Conservation (phyloP, 1,140 invertebrate species). For the Rhysida immarginata region DNA sequence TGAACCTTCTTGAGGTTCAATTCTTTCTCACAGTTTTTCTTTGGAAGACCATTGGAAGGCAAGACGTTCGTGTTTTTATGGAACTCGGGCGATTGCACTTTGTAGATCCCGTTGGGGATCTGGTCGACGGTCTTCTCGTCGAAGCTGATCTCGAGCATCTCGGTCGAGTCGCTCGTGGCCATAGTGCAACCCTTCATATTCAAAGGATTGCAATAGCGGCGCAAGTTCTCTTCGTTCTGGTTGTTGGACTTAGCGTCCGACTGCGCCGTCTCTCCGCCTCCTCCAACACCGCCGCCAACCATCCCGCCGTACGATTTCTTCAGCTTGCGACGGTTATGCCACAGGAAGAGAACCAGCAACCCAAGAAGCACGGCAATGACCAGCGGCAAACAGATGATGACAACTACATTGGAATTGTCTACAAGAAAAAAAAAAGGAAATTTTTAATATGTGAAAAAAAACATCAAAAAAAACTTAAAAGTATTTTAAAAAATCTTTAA, state of each 20-base stretch:
- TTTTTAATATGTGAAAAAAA: too few relatives aligned
- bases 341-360: slow-evolving; percentile 31
- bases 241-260: slow-evolving; percentile 62
- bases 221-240: slow-evolving; percentile 74
- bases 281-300: not conserved
- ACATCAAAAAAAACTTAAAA: too few relatives aligned
- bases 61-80: slow-evolving; percentile 14
- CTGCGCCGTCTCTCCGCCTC: slow-evolving; percentile 4
- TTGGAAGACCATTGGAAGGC: slow-evolving; percentile 9
- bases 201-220: slow-evolving; percentile 34
- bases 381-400: not conserved
- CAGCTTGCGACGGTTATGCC: slow-evolving; percentile 17
- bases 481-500: too few relatives aligned
- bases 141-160: slow-evolving; percentile 21
- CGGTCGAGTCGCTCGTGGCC: slow-evolving; percentile 18
- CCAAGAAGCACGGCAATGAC: slow-evolving; percentile 16
- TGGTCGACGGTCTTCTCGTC: slow-evolving; percentile 17
- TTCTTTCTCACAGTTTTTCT: slow-evolving; percentile 18
- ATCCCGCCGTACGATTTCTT: too few relatives aligned
- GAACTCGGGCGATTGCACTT: slow-evolving; percentile 15
- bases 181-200: slow-evolving; percentile 16
- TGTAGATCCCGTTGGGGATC: slow-evolving; percentile 16
- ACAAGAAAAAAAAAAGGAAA: not conserved
- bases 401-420: not conserved
- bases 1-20: slow-evolving; percentile 8